Percentiles rank a stretch among this genome's conserved stretches.
These are phyloP conservation scores for Tachyglossus aculeatus DNA, from an alignment of 2,797 vertebrate species.

Conservation along the genomic window DNA sequence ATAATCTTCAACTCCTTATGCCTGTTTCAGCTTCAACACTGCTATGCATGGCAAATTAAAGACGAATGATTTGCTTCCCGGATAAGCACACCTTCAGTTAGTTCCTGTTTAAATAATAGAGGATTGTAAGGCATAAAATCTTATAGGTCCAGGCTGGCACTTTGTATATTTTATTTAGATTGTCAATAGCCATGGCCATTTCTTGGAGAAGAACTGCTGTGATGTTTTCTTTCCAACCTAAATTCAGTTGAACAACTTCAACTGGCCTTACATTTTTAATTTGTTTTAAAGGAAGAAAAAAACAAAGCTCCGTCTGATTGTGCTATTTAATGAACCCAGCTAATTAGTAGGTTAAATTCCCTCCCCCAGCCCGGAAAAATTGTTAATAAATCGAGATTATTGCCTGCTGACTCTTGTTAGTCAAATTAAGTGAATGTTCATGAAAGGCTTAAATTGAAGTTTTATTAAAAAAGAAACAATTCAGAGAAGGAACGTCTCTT, in stretches of 20 bases:
- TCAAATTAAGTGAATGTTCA: conserved; percentile 49
- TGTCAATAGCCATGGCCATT: conserved; percentile 25
- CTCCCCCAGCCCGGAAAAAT: conserved; percentile 24
- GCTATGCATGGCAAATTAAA: conserved; percentile 40
- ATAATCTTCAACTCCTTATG: no score
- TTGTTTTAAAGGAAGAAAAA: conserved; percentile 41
- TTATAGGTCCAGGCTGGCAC: conserved; percentile 1
- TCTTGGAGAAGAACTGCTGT: conserved; percentile 9
- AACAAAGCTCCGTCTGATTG: neutral
- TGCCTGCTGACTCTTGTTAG: conserved; percentile 40
- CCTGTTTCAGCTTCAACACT: conserved; percentile 21
- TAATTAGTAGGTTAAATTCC: conserved; percentile 30
- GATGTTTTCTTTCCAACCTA: conserved; percentile 15
- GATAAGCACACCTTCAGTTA: conserved; percentile 34
- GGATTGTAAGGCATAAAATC: conserved; percentile 27
- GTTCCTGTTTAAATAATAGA: conserved; percentile 38
- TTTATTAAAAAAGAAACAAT: conserved; percentile 23
- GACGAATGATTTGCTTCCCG: conserved; percentile 3
- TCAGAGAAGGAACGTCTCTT: neutral
- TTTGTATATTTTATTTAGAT: conserved; percentile 31
- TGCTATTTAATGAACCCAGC: conserved; percentile 11
- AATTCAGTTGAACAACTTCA: conserved; percentile 16
- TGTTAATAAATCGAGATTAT: conserved; percentile 25
- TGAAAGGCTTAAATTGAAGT: conserved; percentile 20
- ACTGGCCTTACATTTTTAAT: conserved; percentile 22